A percentile compares a stretch with the other conserved stretches of the same genome.
Evolutionary conservation across 2,888 invertebrate genomes (phyloP).

Genomic region (Phalangium opilio): DNA sequence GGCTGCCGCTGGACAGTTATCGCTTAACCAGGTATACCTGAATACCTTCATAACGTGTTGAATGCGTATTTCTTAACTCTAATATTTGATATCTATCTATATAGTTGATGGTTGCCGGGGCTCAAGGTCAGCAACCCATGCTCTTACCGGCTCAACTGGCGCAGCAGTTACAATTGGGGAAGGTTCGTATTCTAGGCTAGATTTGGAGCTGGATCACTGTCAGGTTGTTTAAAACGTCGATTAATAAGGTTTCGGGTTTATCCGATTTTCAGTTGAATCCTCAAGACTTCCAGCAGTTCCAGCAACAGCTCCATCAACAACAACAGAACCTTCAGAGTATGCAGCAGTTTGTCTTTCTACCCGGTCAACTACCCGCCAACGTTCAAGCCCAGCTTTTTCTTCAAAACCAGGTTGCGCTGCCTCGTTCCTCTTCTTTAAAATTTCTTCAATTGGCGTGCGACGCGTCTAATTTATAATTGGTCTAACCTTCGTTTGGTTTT

Average conservation of each 20-base stretch:
- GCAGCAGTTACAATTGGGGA: conserved; percentile 19
- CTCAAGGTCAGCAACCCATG: conserved; percentile 28
- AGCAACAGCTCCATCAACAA: conserved; percentile 44
- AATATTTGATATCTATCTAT: no score
- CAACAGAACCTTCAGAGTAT: conserved; percentile 47
- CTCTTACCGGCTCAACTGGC: conserved; percentile 32
- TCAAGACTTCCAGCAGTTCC: conserved; percentile 35
- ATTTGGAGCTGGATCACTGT: no score
- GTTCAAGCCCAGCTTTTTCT: conserved; percentile 56
- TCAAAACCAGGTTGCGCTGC: conserved; percentile 48
- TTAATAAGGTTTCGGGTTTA: background rate
- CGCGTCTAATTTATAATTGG: no score
- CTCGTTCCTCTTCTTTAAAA: no score
- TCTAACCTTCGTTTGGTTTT: no score
- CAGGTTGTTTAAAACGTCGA: no score
- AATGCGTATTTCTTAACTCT: no score
- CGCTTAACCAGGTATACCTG: conserved; percentile 33
- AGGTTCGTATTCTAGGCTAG: conserved; percentile 13
- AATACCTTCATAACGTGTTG: no score
- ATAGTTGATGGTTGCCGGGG: conserved; percentile 31
- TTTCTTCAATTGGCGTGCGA: no score
- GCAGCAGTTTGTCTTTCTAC: conserved; percentile 49
- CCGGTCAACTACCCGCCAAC: conserved; percentile 37
- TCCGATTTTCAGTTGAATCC: conserved; percentile 15
- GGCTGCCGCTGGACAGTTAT: conserved; percentile 34